Base-by-base conservation (phyloP, 2,113 vertebrate genomes). In the Procavia capensis region DNA sequence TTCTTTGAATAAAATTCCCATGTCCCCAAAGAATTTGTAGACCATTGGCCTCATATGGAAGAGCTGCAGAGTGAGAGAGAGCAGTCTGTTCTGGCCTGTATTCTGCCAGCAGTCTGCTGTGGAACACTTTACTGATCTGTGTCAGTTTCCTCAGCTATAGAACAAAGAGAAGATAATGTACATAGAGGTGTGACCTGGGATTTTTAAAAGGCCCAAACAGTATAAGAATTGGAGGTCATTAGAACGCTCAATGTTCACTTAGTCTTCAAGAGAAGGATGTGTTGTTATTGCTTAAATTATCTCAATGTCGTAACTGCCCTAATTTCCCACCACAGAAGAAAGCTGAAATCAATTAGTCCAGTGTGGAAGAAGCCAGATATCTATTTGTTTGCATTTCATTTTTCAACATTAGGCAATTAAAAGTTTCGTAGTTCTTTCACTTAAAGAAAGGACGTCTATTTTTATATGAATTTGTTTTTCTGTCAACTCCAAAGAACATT, bases 371-470 rank as follows among this genome's bases (percentile, higher is more conserved):
- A 78, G 41, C 1, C 74, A 5, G 86, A n/a, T 8, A 72, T 61
- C 1, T 80, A 92, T 85, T 36, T 59, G 11, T 57, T 61, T 81
- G 27, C 25, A 29, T 54, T 78, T 54, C 39, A 81, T 93, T 72
- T 87, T 90, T 75, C 20, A 87, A 85, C 8, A 54, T 27, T 75
- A 95, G 10, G 9, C 57, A 74, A 79, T 93, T 59, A 80, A 41
- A 93, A 83, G 10, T 93, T 89, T 68, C 54, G 25, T 85, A 31
- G 29, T 76, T 79, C 78, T 78, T 96, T 81, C 39, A 50, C 34
- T 94, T 89, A 68, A 94, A 89, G 64, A 87, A 92, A 93, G 17
- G 25, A 16, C 27, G 79, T 63, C 19, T 74, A 72, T 90, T 95
- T 93, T 41, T 80, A 25, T 63, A 80, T 63, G 54, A 82, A 39